These are phyloP conservation scores for Apis dorsata DNA, from an alignment of 1,140 invertebrate genomes.

Conservation along the genomic window DNA sequence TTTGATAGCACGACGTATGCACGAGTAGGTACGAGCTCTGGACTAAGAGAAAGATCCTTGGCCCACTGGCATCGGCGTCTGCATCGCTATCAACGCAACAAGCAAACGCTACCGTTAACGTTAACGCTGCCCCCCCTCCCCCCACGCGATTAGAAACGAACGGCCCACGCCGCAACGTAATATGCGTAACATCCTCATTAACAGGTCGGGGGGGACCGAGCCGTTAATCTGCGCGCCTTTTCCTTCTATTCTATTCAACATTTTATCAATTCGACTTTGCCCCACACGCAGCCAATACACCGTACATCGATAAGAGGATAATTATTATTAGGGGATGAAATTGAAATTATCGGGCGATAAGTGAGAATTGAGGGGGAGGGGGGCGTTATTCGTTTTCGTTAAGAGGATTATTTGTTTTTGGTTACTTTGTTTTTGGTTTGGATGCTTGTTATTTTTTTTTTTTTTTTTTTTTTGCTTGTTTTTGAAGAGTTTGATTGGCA, in stretches of 20 bases:
- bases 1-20: conserved; percentile 27
- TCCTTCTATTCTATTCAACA: conserved; percentile 59
- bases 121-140: conserved; percentile 55
- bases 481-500: no score
- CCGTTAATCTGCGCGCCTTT: conserved; percentile 62
- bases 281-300: not conserved
- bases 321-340: no score
- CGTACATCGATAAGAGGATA: not conserved
- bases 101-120: conserved; percentile 48
- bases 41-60: conserved; percentile 51
- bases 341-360: not conserved
- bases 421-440: no score
- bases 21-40: conserved; percentile 18
- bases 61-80: conserved; percentile 47
- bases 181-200: conserved; percentile 75
- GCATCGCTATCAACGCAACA: conserved; percentile 49
- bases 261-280: conserved; percentile 75
- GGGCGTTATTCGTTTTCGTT: no score
- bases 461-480: no score
- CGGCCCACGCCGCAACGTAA: conserved; percentile 63
- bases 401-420: no score
- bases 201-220: conserved; percentile 55
- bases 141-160: conserved; percentile 62
- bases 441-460: no score
- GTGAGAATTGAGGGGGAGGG: no score